Evolutionary conservation across 2,888 invertebrate genomes (phyloP).

Genomic region (Oxyscelio sp.): DNA sequence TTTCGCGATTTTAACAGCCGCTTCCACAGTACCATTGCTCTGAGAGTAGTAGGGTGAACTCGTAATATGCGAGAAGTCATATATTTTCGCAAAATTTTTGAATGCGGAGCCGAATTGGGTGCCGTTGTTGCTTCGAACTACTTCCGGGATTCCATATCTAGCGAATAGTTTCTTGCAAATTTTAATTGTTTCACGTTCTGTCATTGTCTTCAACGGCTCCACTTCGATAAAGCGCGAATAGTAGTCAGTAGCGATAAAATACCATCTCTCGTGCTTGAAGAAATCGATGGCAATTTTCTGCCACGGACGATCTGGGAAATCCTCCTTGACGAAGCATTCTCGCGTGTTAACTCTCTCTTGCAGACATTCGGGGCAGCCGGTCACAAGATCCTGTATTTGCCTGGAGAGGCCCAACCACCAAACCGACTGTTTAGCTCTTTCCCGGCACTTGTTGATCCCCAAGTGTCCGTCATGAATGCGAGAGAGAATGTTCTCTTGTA

Average conservation of each 20-base stretch:
- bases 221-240: background rate
- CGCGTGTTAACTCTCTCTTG: background rate
- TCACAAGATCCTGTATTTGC: too few species aligned
- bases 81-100: too few species aligned
- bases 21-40: too few species aligned
- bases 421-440: constrained; percentile 75
- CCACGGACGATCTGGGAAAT: background rate
- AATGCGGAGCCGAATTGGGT: too few species aligned
- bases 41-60: too few species aligned
- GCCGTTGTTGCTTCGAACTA: too few species aligned
- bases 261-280: background rate
- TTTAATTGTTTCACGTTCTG: too few species aligned
- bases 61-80: too few species aligned
- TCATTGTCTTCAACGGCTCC: too few species aligned
- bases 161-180: background rate
- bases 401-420: too few species aligned
- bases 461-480: constrained; percentile 78
- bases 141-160: too few species aligned
- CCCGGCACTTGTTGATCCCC: constrained; percentile 76
- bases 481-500: background rate
- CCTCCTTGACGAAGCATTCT: background rate
- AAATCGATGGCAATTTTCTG: background rate
- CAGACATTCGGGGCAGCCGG: background rate
- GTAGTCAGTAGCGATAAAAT: background rate
- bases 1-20: too few species aligned